These are phyloP conservation scores for cattle (Bos taurus) DNA, from an alignment of 2,113 vertebrate species.

Conservation along the genomic window DNA sequence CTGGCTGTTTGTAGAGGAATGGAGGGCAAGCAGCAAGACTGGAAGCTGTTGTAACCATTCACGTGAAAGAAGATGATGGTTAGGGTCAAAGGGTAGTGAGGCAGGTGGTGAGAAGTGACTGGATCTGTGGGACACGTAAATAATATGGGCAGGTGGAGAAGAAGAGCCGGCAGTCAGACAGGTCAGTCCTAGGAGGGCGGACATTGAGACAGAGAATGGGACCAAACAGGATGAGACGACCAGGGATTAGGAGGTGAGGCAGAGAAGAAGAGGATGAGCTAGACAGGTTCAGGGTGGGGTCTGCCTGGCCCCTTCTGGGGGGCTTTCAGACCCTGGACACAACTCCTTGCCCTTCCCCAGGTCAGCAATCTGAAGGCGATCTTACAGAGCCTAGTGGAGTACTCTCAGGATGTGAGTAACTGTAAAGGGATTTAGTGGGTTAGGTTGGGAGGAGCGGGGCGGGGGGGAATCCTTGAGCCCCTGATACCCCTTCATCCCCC, in stretches of 20 bases:
- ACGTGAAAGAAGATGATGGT: not conserved
- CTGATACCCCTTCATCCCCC: not conserved
- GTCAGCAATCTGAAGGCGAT: slow-evolving; percentile 92
- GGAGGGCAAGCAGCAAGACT: not conserved
- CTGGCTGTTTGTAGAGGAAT: slow-evolving; percentile 16
- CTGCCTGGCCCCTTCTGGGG: not conserved
- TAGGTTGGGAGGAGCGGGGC: not conserved
- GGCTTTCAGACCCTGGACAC: not conserved
- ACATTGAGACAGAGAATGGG: not conserved
- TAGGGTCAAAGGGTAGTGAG: not conserved
- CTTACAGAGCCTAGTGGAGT: slow-evolving; percentile 89
- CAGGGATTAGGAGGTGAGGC: not conserved
- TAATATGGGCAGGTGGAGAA: not conserved
- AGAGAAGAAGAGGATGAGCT: not conserved
- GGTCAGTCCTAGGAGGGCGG: not conserved
- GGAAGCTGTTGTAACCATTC: not conserved
- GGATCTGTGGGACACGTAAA: not conserved
- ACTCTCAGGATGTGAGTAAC: slow-evolving; percentile 90
- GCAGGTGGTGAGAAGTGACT: not conserved
- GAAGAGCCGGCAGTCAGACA: not conserved
- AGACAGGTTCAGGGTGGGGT: not conserved
- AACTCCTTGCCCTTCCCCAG: slow-evolving; percentile 68
- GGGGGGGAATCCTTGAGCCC: not conserved
- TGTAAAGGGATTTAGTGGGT: not conserved
- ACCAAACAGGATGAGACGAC: not conserved